Evolutionary conservation across 2,113 vertebrate genomes (phyloP), one percentile per base, ranked within the genome.

Genomic region (Psilopsiagon aurifrons): DNA sequence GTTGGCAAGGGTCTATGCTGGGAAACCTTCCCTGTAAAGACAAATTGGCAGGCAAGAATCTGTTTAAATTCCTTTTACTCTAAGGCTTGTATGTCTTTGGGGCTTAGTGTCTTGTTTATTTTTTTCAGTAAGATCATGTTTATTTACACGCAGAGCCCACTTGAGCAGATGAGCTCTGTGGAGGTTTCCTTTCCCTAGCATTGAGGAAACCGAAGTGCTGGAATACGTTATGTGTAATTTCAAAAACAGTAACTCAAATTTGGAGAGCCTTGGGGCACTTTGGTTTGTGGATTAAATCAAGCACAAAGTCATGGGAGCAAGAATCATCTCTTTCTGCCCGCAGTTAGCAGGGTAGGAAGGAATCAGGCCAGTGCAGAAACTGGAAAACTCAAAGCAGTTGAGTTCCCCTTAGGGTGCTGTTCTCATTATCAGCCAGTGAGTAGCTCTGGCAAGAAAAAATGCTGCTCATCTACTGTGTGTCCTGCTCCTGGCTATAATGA

Each of bases 361-460:
- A 92, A 88, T 86, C 49, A 74, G 59, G n/a, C 73, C 92, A 76
- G 80, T 93, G 88, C 80, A 86, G 68, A 81, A 90, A 88, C 44
- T 83, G 71, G 79, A 95, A 91, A 96, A 93, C 94, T 76, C 86
- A 95, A 94, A 96, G 51, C 79, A 88, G 68, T 43, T 66, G 54
- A 70, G 41, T 78, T 92, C 54, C 94, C 92, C 80, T 94, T 94
- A 86, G 92, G 88, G 94, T 82, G 2, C 37, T 78, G 59, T 90
- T 95, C 83, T 94, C 92, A 90, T 94, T 94, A 90, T 88, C 91
- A 52, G 31, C 54, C 80, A 63, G 88, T 29, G 91, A 96, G 69
- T 83, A 93, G 86, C 73, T 90, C 86, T 90, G 76, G 63, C 49
- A 83, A 63, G 88, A 90, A 95, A 90, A 86, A 88, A 88, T 67